These are phyloP conservation scores for Liparis tanakae DNA, from an alignment of 2,797 vertebrate species.

Conservation along the genomic window DNA sequence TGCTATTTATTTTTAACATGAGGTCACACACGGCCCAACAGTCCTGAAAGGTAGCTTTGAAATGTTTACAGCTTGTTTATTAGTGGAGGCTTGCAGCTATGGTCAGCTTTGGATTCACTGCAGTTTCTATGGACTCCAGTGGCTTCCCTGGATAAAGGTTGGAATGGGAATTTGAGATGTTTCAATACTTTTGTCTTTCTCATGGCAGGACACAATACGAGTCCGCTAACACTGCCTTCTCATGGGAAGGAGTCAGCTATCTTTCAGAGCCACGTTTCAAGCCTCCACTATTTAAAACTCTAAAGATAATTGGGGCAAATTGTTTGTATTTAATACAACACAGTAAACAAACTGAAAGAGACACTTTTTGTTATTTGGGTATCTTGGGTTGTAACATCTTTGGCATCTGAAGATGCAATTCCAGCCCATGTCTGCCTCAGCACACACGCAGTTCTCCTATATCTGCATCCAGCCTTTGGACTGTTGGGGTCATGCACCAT, in stretches of 20 bases:
- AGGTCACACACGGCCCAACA: neutral
- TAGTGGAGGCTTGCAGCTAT: neutral
- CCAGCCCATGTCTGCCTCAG: conserved; percentile 29
- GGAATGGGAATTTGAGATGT: neutral
- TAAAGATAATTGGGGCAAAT: neutral
- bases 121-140: neutral
- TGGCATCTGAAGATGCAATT: conserved; percentile 50
- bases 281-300: neutral
- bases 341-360: conserved; percentile 15
- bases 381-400: conserved; percentile 30
- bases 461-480: conserved; percentile 17
- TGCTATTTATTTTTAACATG: neutral
- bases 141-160: neutral
- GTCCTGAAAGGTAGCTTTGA: conserved; percentile 3
- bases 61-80: neutral
- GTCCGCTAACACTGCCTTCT: neutral
- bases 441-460: conserved; percentile 35
- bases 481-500: conserved; percentile 3
- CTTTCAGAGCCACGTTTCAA: conserved; percentile 2
- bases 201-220: neutral
- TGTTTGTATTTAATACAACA: neutral
- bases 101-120: neutral
- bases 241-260: neutral
- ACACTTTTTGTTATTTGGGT: conserved; percentile 15
- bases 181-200: neutral